A percentile compares a stretch with the other conserved stretches of the same genome.
phyloP scores from a whole-genome alignment of 2,888 invertebrate genomes.

The Phortica okadai region DNA sequence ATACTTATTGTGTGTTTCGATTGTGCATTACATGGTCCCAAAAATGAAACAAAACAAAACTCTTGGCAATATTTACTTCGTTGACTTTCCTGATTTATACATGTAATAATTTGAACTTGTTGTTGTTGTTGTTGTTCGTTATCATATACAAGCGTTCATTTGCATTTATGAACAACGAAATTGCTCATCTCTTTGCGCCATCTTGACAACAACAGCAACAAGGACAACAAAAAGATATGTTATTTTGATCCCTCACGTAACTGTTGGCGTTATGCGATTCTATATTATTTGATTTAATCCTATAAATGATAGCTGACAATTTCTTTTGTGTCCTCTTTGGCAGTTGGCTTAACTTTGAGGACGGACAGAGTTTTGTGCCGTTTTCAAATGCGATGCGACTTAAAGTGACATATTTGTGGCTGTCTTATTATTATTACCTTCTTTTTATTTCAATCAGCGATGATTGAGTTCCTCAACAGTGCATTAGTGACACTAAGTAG shows the following conservation, averaged over 20 bases:
- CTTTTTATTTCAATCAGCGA: no score
- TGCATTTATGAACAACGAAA: constrained; percentile 23
- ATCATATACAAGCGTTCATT: constrained; percentile 19
- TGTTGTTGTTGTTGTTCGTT: neutral
- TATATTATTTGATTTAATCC: constrained; percentile 10
- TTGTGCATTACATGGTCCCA: neutral
- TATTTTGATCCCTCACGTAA: constrained; percentile 14
- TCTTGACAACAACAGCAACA: neutral
- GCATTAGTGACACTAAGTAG: no score
- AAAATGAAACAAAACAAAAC: neutral
- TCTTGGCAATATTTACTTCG: constrained; percentile 12
- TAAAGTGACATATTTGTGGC: no score
- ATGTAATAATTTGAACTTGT: constrained; percentile 17
- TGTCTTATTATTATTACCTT: no score
- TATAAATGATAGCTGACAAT: constrained; percentile 21
- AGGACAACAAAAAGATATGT: neutral
- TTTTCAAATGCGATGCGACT: neutral
- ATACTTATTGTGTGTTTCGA: neutral
- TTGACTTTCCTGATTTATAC: constrained; percentile 15
- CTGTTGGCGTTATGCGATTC: neutral
- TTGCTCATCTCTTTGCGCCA: neutral
- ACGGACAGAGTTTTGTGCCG: neutral
- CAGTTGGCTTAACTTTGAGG: neutral
- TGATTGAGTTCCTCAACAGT: no score
- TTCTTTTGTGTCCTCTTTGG: neutral